Evolutionary conservation across 2,888 invertebrate species (phyloP), one percentile per base, ranked within the genome.

Genomic region (Melieria picta): DNA sequence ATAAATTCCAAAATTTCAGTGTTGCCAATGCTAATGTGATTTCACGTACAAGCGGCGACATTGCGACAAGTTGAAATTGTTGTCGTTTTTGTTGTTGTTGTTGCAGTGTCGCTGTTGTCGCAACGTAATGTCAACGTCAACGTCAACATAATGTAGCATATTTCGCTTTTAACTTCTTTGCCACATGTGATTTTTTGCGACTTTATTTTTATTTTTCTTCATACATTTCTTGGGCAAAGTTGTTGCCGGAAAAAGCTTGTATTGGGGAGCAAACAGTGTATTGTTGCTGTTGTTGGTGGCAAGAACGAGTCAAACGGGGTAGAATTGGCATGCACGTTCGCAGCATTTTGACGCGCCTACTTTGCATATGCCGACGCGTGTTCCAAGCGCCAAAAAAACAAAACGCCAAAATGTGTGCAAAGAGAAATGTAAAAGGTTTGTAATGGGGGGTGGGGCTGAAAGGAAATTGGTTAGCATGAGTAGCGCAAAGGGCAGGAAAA

Each of bases 11-110:
- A 66, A 60, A 55, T 70, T 56, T 7, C 71, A 69, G 46, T 71
- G 73, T 65, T 73, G 61, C 65, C 61, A 60, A 61, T 63, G 67
- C 63, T 50, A 73, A 68, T 67, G 70, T 57, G 63, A 69, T 66
- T 73, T 67, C 13, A 42, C 46, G 30, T 61, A 45, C 47, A 11
- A 52, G 5, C 46, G 9, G 16, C 10, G 7, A 43, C 58, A 42
- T 42, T 30, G 58, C 13, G 43, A 58, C 58, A 58, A 11, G 16
- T 42, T 43, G 7, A 42, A 43, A 30, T 5, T 42, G 55, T 66
- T 45, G 61, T 45, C 60, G 11, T 10, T 46, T 7, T 46, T 42
- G 7, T 7, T 45, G 55, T 13, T 62, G 68, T 9, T 68, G 61
- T 16, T 56, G 55, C 46, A 52, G 11, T 52, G 52, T 46, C 52